Conservation (phyloP, 1,140 invertebrate genomes). For the Ganaspis sp. region DNA sequence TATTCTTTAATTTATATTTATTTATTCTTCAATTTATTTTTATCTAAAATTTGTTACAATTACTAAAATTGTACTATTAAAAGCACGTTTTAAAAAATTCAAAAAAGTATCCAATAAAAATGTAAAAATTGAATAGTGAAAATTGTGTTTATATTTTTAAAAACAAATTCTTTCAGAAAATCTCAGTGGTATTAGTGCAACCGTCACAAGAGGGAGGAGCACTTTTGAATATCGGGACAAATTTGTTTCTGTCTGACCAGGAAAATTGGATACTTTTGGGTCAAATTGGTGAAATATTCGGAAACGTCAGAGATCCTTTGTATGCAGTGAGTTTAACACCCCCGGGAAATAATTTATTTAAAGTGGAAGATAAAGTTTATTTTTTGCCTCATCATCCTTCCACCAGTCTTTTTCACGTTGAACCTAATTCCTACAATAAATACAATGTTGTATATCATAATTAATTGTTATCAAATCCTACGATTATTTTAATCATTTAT, state of each 20-base stretch:
- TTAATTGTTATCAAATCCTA: slow-evolving; percentile 21
- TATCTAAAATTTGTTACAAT: background rate
- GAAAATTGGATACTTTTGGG: slow-evolving; percentile 40
- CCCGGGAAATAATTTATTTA: background rate
- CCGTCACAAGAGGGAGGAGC: background rate
- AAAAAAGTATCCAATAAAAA: too few relatives aligned
- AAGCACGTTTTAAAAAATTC: too few relatives aligned
- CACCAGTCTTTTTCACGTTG: slow-evolving; percentile 33
- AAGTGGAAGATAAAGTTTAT: slow-evolving; percentile 44
- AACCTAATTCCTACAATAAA: background rate
- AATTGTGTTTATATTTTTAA: background rate
- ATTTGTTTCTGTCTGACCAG: background rate
- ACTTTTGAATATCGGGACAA: background rate
- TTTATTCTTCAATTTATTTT: background rate
- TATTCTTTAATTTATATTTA: background rate
- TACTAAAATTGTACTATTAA: too few relatives aligned
- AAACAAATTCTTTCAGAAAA: background rate
- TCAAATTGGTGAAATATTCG: slow-evolving; percentile 57
- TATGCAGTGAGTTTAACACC: slow-evolving; percentile 43
- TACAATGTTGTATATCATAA: slow-evolving; percentile 33
- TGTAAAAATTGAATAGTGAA: too few relatives aligned
- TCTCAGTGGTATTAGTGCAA: background rate
- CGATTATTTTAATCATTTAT: background rate
- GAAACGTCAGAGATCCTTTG: slow-evolving; percentile 47
- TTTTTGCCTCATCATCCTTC: slow-evolving; percentile 45